These are phyloP conservation scores for Temnothorax longispinosus DNA, from an alignment of 1,140 invertebrate species.

Conservation along the genomic window DNA sequence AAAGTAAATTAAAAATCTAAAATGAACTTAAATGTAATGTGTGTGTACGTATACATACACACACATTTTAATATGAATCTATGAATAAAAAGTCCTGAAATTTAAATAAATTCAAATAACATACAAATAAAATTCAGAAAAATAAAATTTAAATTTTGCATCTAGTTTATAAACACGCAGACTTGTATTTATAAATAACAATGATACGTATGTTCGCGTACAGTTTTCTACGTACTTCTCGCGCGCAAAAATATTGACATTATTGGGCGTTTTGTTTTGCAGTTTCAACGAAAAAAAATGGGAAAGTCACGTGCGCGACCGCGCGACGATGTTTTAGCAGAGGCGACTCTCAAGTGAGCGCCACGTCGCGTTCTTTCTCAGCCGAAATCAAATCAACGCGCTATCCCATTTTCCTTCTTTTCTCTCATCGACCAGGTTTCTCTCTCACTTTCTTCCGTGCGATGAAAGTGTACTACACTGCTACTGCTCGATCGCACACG, in stretches of 20 bases:
- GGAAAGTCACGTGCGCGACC: neutral
- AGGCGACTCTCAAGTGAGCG: neutral
- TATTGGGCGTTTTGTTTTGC: neutral
- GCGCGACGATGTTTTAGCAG: neutral
- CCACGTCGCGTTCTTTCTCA: neutral
- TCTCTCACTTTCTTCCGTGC: conserved; percentile 79
- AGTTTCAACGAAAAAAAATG: neutral
- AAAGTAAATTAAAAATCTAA: too few species aligned
- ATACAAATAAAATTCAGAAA: too few species aligned
- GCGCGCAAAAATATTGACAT: neutral
- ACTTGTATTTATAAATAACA: too few species aligned
- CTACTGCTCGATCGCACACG: conserved; percentile 66
- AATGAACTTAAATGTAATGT: too few species aligned
- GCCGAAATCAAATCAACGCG: conserved; percentile 6
- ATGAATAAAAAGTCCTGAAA: too few species aligned
- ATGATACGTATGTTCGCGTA: too few species aligned
- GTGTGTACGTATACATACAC: too few species aligned
- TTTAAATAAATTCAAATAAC: too few species aligned
- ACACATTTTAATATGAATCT: too few species aligned
- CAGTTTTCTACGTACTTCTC: neutral
- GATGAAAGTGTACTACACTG: conserved; percentile 80
- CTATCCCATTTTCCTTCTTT: conserved; percentile 54
- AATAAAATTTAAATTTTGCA: too few species aligned
- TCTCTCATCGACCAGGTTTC: conserved; percentile 66
- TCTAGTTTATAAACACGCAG: too few species aligned